Conservation (phyloP, 2,888 invertebrate species). For the Orgyia antiqua region DNA sequence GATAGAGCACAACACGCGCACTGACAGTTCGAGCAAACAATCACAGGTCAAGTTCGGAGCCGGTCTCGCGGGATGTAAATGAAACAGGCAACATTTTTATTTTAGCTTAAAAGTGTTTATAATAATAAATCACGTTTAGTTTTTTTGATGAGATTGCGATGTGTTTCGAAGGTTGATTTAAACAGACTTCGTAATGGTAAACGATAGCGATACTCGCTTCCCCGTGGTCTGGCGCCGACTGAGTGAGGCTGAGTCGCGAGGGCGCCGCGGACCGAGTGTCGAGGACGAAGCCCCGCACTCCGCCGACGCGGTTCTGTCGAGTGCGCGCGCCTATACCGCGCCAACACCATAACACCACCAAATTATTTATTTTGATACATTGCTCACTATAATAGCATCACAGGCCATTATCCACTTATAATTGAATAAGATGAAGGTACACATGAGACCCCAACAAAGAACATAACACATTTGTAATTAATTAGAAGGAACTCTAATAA, state of each 20-base stretch:
- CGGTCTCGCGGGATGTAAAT: constrained; percentile 42
- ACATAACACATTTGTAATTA: no score
- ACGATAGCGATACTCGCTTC: constrained; percentile 40
- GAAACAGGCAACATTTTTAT: constrained; percentile 31
- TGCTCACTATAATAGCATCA: constrained; percentile 12
- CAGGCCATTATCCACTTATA: constrained; percentile 4
- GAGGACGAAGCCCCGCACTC: constrained; percentile 56
- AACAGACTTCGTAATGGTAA: constrained; percentile 41
- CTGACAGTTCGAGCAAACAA: constrained; percentile 71
- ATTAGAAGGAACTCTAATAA: no score
- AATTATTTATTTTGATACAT: constrained; percentile 39
- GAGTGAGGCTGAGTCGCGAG: constrained; percentile 51
- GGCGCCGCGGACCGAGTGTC: constrained; percentile 53
- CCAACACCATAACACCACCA: constrained; percentile 34
- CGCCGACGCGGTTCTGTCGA: constrained; percentile 35
- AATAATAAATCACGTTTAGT: constrained; percentile 27
- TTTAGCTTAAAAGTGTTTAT: constrained; percentile 36
- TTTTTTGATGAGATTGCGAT: constrained; percentile 41
- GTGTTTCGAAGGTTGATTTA: constrained; percentile 48
- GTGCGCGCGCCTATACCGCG: constrained; percentile 67
- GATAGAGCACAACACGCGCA: constrained; percentile 76
- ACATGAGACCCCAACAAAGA: no score
- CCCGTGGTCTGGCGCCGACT: constrained; percentile 58
- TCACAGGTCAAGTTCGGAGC: constrained; percentile 68
- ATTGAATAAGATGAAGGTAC: no score